Evolutionary conservation across 1,140 invertebrate species (phyloP).

Genomic region (Ceratina australensis): DNA sequence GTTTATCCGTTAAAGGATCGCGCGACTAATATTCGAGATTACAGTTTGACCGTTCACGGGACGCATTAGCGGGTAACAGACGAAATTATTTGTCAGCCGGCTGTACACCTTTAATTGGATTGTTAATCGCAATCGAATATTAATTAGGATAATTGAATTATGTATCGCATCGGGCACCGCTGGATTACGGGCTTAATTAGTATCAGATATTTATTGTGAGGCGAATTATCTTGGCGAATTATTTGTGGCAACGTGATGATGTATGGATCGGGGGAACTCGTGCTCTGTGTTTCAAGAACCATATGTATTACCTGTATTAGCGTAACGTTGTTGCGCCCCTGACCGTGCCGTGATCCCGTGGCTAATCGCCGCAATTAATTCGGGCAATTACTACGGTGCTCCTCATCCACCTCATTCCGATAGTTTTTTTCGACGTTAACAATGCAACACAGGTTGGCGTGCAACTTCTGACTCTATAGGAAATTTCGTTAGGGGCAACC

Average conservation of each 20-base stretch:
- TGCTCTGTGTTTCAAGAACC: neutral
- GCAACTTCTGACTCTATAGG: neutral
- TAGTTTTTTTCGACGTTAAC: neutral
- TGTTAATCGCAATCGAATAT: slow-evolving; percentile 49
- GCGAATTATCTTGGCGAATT: slow-evolving; percentile 48
- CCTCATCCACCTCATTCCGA: neutral
- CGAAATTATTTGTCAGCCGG: slow-evolving; percentile 30
- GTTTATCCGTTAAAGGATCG: neutral
- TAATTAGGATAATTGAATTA: slow-evolving; percentile 49
- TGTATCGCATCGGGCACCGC: slow-evolving; percentile 11
- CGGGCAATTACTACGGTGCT: neutral
- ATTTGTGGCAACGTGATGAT: slow-evolving; percentile 43
- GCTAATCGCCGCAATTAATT: slow-evolving; percentile 22
- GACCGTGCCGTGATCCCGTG: neutral
- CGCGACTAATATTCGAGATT: neutral
- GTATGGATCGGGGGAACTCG: slow-evolving; percentile 22
- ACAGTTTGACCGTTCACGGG: neutral
- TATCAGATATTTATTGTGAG: slow-evolving; percentile 38
- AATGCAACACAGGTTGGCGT: neutral
- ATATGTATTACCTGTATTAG: slow-evolving; percentile 16
- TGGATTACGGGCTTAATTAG: slow-evolving; percentile 43
- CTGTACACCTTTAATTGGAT: slow-evolving; percentile 40
- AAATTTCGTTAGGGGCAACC: too few species aligned
- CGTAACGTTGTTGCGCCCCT: too few species aligned
- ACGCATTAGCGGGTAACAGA: slow-evolving; percentile 20